Conservation (phyloP, 2,113 vertebrate genomes). For the Heliornis fulica region DNA sequence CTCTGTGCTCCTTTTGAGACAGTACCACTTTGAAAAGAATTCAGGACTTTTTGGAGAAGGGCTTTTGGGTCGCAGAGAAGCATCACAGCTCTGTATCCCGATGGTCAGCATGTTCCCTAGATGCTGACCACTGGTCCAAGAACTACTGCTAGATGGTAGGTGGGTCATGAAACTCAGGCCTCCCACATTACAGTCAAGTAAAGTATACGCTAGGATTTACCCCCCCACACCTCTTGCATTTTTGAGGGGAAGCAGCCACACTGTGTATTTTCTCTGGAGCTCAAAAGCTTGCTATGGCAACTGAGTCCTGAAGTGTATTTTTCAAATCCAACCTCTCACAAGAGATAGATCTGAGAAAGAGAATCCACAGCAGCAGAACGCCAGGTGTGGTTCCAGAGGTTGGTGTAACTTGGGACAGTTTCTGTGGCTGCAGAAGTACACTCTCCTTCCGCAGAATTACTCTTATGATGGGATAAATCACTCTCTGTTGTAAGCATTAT, state of each 20-base stretch:
- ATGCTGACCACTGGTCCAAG: background rate
- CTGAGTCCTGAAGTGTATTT: background rate
- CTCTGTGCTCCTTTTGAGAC: background rate
- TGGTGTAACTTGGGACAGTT: background rate
- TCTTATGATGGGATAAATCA: background rate
- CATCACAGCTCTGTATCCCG: background rate
- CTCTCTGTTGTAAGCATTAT: background rate
- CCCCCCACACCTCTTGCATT: no score
- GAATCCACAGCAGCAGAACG: background rate
- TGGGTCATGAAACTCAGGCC: background rate
- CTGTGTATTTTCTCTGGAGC: background rate
- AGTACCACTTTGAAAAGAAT: background rate
- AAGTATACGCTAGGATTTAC: background rate
- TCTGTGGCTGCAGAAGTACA: background rate
- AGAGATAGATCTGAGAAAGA: background rate
- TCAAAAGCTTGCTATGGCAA: background rate
- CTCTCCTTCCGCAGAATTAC: background rate
- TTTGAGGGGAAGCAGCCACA: background rate
- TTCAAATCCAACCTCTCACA: background rate
- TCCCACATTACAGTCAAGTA: rapidly evolving
- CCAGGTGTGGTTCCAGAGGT: background rate
- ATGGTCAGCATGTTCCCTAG: rapidly evolving
- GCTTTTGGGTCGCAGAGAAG: background rate
- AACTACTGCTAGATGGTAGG: background rate
- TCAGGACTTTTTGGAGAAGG: background rate